Evolutionary conservation across 1,140 invertebrate genomes (phyloP), one percentile per base, ranked within the genome.

Genomic region (Drosophila ananassae): DNA sequence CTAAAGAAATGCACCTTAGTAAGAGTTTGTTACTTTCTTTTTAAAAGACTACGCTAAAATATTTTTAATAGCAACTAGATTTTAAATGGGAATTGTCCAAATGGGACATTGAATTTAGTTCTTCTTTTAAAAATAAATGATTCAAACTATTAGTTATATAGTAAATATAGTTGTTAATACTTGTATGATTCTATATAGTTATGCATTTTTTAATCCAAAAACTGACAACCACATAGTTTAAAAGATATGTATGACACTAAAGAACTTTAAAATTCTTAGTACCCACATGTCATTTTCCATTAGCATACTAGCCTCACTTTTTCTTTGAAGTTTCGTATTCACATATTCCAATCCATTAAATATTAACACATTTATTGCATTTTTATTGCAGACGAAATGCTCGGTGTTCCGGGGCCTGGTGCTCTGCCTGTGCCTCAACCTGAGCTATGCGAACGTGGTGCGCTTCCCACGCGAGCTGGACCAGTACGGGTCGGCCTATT

Each of bases 381-480:
- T 46, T 48, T 54, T 22, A 52, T 81, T 79, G 9, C 71, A 92
- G 91, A 91, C 91, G 61, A 92, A 92, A 90, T 92, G 91, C 67
- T 92, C 91, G 12, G 87, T 92, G 57, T 92, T 92, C 83, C 91
- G 91, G 53, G 91, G 90, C 46, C 79, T 92, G 53, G 82, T 92
- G 56, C 75, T 92, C 47, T 92, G 91, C 64, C 74, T 92, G 63
- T 92, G 91, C 75, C 77, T 92, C 9, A 92, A 92, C 69, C 73
- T 92, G 41, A 91, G 91, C 68, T 92, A 80, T 54, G 90, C 90
- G 50, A 92, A 92, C 67, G 79, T 92, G 64, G 91, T 92, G 50
- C 89, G 91, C 66, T 92, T 92, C 74, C 91, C 91, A 74, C 75
- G 91, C 30, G 91, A 92, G 79, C 60, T 92, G 75, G 91, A 92